Base-by-base conservation (phyloP, 2,113 vertebrate species). In the Stictonetta naevosa region DNA sequence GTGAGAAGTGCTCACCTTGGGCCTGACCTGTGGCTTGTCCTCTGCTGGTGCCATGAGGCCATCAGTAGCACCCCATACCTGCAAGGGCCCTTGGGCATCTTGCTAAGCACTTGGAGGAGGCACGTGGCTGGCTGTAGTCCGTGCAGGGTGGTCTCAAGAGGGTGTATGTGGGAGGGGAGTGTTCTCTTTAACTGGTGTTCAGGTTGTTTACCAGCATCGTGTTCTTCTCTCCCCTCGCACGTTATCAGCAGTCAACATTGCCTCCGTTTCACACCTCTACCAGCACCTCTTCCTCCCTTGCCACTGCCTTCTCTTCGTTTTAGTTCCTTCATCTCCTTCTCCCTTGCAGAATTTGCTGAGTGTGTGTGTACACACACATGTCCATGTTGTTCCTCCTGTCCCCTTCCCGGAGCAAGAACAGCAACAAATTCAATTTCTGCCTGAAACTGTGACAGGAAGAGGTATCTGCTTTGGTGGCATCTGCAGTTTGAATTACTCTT, bases 61-160 rank as follows among this genome's bases (percentile, higher is more conserved):
- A 33, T 44, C 29, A 42, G 40, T 40, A 3, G 34, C 22, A 38
- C 13, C 31, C 6, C 26, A 44, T 1, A 1, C 14, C n/a, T 62
- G 53, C 11, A 48, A 38, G 19, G 21, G 29, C 26, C 7, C 46
- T 33, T 33, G 46, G 40, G 34, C 62, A 58, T 36, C 31, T 56
- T 56, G 34, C 69, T 2, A 1, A 56, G 53, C 1, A 0, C 67
- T 3, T 16, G 6, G 3, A 33, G 48, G 40, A 67, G 11, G n/a
- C 66, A 60, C 0, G 0, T 5, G 40, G 46, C 38, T 66, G 38
- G 29, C 26, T 63, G 53, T 62, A 1, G 0, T 18, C 18, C 1
- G 0, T 34, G 56, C 19, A 9, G 9, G 17, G 19, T 31, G 50
- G 28, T 31, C 63, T 20, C 33, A 23, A 26, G 36, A 55, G 11